Percentiles rank a stretch among this genome's conserved stretches.
These are phyloP conservation scores for Glyptemys insculpta DNA, from an alignment of 2,797 vertebrate species.

Conservation along the genomic window DNA sequence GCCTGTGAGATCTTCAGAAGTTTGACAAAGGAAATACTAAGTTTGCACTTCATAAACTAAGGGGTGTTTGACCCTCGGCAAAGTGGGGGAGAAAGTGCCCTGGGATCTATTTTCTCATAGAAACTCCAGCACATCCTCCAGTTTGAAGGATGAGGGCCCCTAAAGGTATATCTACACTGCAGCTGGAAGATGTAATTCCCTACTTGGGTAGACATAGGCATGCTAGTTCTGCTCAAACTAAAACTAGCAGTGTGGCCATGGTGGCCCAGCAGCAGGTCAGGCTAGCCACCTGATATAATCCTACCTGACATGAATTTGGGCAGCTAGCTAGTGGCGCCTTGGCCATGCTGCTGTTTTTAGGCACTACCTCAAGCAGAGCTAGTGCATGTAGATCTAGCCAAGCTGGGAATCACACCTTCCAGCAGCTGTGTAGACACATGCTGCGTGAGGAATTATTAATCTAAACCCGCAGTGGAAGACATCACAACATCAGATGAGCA, in stretches of 20 bases:
- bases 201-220: neutral
- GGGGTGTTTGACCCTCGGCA: neutral
- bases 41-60: neutral
- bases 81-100: neutral
- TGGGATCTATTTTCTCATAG: rapidly evolving
- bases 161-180: neutral
- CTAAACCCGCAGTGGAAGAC: neutral
- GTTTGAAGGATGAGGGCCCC: neutral
- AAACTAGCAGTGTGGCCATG: neutral
- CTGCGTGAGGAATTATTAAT: neutral
- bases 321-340: neutral
- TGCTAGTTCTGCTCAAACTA: neutral
- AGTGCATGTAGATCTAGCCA: neutral
- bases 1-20: neutral
- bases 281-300: neutral
- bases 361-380: neutral
- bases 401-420: neutral
- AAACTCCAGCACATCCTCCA: rapidly evolving
- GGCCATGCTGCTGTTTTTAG: neutral
- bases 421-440: neutral
- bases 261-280: too few species aligned
- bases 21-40: neutral
- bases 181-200: neutral
- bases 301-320: neutral
- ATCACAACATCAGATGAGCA: neutral